Evolutionary conservation across 2,888 invertebrate species (phyloP).

Genomic region (Mimachlamys varia): DNA sequence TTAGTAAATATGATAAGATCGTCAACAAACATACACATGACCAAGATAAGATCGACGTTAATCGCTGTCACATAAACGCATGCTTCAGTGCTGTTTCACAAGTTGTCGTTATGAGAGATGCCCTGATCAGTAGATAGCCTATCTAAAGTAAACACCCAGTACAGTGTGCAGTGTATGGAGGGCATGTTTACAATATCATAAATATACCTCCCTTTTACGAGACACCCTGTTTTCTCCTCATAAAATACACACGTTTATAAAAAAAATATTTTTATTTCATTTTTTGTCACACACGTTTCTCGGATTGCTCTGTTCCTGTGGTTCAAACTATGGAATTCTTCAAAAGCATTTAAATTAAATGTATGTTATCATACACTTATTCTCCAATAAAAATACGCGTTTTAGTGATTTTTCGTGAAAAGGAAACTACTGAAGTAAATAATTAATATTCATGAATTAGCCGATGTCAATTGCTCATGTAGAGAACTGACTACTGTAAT

Average conservation of each 20-base stretch:
- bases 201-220: background rate
- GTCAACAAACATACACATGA: constrained; percentile 38
- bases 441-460: too few relatives aligned
- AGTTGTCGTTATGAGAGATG: constrained; percentile 6
- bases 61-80: constrained; percentile 40
- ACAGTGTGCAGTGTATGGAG: background rate
- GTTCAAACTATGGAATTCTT: too few relatives aligned
- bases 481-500: too few relatives aligned
- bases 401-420: too few relatives aligned
- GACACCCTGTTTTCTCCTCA: background rate
- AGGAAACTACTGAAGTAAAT: too few relatives aligned
- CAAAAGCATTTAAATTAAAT: too few relatives aligned
- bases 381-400: too few relatives aligned
- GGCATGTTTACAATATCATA: background rate
- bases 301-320: too few relatives aligned
- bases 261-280: too few relatives aligned
- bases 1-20: constrained; percentile 19
- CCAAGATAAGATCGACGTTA: constrained; percentile 38
- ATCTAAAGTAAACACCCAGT: background rate
- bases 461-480: too few relatives aligned
- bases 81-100: constrained; percentile 39
- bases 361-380: too few relatives aligned
- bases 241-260: background rate
- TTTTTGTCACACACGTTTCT: too few relatives aligned
- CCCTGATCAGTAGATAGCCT: background rate